Base-by-base conservation (phyloP, 2,113 vertebrate species). In the Callocephalon fimbriatum region DNA sequence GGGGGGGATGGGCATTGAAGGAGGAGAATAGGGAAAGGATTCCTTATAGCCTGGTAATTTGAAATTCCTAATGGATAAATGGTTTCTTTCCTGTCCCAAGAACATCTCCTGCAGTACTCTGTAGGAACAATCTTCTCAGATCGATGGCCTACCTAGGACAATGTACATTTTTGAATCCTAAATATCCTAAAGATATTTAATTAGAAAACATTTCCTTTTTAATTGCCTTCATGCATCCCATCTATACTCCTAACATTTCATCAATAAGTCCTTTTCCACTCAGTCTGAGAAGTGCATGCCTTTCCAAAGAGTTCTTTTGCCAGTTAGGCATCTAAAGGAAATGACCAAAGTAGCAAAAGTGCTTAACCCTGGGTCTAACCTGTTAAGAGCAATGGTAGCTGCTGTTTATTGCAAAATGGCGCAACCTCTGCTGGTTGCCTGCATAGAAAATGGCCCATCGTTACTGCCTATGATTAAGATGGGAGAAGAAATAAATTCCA, bases 151-250 rank as follows among this genome's bases (percentile, higher is more conserved):
- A 23, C 47, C 29, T 78, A 77, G 25, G 37, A 70, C 82, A 88
- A 72, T 3, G 15, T 42, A n/a, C 19, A 35, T 88, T 88, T 92
- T 59, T n/a, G 90, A 93, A 80, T 42, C 45, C 45, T 83, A 48
- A 86, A 80, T 58, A 58, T 15, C 25, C 45, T 35, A 7, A 58
- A 73, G 67, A 62, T 77, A 53, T 62, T 86, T 88, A 79, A 95
- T 94, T 86, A 95, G 63, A 86, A 92, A 20, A 8, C 26, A 77
- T 88, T 95, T 94, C 72, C 53, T 50, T 91, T 95, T 63, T 78
- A 80, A 25, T 66, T 86, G 45, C 76, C 35, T 90, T 81, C 37
- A 11, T 70, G 25, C 13, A 58, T 80, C 62, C 31, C 63, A 86
- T 77, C 88, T 88, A 66, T 91, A 77, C 12, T 86, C 38, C 29